phyloP scores from a whole-genome alignment of 2,797 vertebrate species.

The Catamblyrhynchus diadema region DNA sequence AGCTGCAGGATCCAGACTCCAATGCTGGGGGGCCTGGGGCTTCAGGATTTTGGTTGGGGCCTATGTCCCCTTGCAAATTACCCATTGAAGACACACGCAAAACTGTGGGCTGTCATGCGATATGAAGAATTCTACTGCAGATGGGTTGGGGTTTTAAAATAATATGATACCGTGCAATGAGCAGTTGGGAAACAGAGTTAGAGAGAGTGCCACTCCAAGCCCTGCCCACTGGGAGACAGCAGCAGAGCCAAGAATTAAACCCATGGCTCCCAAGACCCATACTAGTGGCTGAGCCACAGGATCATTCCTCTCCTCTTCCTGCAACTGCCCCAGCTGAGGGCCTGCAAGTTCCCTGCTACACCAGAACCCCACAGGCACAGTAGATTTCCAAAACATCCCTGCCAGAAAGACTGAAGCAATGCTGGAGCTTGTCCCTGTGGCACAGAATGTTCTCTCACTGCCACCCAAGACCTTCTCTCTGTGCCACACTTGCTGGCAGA shows the following conservation, averaged over 20 bases:
- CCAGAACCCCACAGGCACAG: not conserved
- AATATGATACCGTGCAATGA: slow-evolving; percentile 19
- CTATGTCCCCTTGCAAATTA: slow-evolving; percentile 19
- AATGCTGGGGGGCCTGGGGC: not conserved
- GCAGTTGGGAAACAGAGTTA: not conserved
- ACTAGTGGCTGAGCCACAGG: not conserved
- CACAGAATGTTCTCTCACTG: not conserved
- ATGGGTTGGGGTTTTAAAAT: slow-evolving; percentile 42
- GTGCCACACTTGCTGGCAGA: not conserved
- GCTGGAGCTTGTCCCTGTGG: not conserved
- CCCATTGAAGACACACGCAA: not conserved
- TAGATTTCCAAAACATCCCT: not conserved
- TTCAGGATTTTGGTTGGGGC: slow-evolving; percentile 3
- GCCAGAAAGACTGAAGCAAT: not conserved
- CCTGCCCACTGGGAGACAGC: not conserved
- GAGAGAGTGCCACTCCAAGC: not conserved
- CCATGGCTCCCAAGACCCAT: not conserved
- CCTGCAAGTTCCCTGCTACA: not conserved
- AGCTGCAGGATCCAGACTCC: not conserved
- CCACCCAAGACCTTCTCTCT: not conserved
- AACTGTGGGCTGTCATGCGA: slow-evolving; percentile 18
- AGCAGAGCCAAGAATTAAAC: slow-evolving; percentile 20
- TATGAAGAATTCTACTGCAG: not conserved
- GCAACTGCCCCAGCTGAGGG: not conserved
- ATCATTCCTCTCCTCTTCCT: not conserved